These are phyloP conservation scores for Eospalax fontanierii DNA, from an alignment of 2,797 vertebrate genomes.

Conservation along the genomic window DNA sequence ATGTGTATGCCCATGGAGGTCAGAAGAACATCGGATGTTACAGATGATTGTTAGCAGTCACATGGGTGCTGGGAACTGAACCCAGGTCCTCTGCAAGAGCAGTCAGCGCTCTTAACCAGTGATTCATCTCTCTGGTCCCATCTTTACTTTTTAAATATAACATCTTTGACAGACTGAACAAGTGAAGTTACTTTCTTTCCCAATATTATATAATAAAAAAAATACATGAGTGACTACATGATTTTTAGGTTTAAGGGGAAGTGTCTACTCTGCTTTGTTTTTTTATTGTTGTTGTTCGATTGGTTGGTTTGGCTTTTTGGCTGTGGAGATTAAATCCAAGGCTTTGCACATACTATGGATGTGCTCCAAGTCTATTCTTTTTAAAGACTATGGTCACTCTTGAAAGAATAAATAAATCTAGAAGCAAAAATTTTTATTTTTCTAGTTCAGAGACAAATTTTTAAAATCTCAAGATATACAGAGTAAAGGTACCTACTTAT, in stretches of 20 bases:
- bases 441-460: slow-evolving; percentile 20
- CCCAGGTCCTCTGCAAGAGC: too few species aligned
- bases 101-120: too few species aligned
- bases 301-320: not conserved
- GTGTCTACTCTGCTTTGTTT: not conserved
- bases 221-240: slow-evolving; percentile 37
- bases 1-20: too few species aligned
- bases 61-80: too few species aligned
- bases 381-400: not conserved
- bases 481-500: slow-evolving; percentile 42
- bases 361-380: not conserved
- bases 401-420: slow-evolving; percentile 46
- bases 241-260: slow-evolving; percentile 14
- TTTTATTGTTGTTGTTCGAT: not conserved
- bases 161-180: not conserved
- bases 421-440: slow-evolving; percentile 61
- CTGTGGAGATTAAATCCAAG: not conserved
- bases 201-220: slow-evolving; percentile 44
- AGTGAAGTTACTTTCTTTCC: slow-evolving; percentile 17
- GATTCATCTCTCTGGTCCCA: too few species aligned
- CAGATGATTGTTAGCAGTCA: too few species aligned
- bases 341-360: not conserved
- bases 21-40: too few species aligned
- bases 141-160: not conserved
- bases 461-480: slow-evolving; percentile 44